These are phyloP conservation scores for Tympanoctomys barrerae DNA, from an alignment of 2,797 vertebrate genomes.

Conservation along the genomic window DNA sequence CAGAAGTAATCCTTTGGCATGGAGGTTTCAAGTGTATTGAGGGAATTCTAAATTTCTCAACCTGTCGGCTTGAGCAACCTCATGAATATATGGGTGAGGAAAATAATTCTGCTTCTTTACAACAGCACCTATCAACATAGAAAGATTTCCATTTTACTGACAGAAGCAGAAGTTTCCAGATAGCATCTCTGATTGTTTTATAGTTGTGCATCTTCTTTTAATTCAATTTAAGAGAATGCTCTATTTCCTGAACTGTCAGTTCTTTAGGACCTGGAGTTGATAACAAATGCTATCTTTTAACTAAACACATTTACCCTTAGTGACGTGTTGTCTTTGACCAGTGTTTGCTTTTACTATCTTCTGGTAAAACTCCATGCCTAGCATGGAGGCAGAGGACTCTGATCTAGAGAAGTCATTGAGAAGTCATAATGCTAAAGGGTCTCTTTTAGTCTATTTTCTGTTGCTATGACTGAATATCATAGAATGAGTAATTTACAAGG, in stretches of 20 bases:
- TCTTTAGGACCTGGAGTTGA: not conserved
- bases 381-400: not conserved
- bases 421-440: accelerated
- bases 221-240: not conserved
- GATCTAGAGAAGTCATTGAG: not conserved
- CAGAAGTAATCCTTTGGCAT: not conserved
- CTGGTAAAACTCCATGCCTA: not conserved
- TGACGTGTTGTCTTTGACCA: not conserved
- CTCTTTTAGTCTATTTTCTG: not conserved
- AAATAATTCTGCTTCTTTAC: not conserved
- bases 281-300: not conserved
- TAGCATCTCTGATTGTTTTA: not conserved
- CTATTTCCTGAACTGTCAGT: not conserved
- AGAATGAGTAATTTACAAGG: not conserved
- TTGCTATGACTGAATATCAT: not conserved
- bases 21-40: not conserved
- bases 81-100: not conserved
- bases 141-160: not conserved
- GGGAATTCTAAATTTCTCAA: not conserved
- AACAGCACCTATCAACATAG: not conserved
- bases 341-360: not conserved
- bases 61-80: not conserved
- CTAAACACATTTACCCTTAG: not conserved
- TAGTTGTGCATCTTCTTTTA: not conserved
- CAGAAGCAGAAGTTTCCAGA: not conserved